These are phyloP conservation scores for Sebastes iracundus DNA, from an alignment of 2,797 vertebrate species.

Conservation along the genomic window DNA sequence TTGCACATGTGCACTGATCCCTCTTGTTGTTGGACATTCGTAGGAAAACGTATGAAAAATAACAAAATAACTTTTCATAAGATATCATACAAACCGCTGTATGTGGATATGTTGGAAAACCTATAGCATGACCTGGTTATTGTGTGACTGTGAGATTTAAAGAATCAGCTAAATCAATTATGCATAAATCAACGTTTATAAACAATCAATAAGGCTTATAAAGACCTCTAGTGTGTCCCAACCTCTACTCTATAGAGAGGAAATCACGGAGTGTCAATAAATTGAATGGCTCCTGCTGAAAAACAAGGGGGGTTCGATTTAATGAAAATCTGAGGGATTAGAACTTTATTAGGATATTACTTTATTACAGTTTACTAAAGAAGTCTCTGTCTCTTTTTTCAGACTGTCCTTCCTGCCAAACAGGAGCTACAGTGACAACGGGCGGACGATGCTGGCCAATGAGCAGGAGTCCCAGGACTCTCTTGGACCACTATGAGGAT, in stretches of 20 bases:
- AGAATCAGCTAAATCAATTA: neutral
- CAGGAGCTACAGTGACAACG: constrained; percentile 83
- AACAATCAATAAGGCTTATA: neutral
- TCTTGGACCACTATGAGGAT: constrained; percentile 67
- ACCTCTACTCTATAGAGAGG: neutral
- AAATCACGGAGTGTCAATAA: neutral
- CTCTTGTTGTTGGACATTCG: no score
- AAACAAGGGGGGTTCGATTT: neutral
- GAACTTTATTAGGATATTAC: neutral
- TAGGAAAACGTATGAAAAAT: no score
- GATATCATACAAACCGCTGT: no score
- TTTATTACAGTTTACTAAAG: neutral
- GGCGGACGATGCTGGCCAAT: constrained; percentile 77
- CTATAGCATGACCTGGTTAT: neutral
- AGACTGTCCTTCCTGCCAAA: constrained; percentile 85
- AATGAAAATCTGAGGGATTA: neutral
- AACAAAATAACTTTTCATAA: no score
- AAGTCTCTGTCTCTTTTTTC: constrained; percentile 23
- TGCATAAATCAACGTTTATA: neutral
- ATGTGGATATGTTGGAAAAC: neutral
- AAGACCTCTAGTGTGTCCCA: neutral
- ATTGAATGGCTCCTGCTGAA: no score
- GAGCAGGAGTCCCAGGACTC: constrained; percentile 84
- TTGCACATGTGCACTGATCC: no score
- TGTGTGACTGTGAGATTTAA: neutral